Evolutionary conservation across 2,888 invertebrate genomes (phyloP), one percentile per base, ranked within the genome.

Genomic region (Masnerella sp.): DNA sequence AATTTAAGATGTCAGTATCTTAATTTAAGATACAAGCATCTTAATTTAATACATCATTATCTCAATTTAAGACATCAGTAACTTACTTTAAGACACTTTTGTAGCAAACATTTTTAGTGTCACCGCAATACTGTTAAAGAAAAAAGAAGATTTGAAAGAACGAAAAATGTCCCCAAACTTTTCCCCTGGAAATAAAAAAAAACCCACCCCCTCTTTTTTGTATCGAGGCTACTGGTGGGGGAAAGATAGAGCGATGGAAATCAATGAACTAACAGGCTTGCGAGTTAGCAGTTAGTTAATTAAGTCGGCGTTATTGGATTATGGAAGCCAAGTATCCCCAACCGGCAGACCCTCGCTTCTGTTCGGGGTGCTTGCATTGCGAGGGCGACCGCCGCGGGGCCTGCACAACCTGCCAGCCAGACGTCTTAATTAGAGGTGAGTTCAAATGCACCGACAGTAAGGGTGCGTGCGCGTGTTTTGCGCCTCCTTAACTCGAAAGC

Each of bases 181-280:
- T n/a, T n/a, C n/a, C n/a, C n/a, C n/a, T n/a, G n/a, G n/a, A n/a
- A n/a, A n/a, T n/a, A n/a, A n/a, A n/a, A n/a, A n/a, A n/a, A n/a
- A n/a, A n/a, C n/a, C n/a, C n/a, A n/a, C n/a, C n/a, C n/a, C n/a
- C n/a, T n/a, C n/a, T n/a, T n/a, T n/a, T n/a, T n/a, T n/a, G n/a
- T n/a, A n/a, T n/a, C n/a, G 22, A 22, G 22, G 22, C 4, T 7
- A 7, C 4, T 22, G 22, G 22, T 22, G 22, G 4, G 30, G 30
- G 7, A 14, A 11, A 15, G 17, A 5, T n/a, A 34, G 25, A 14
- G 74, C 68, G 28, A 64, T 70, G 77, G 80, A 84, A 85, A 87
- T 87, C 86, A 84, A 87, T 86, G 83, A 83, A 81, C 85, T 86
- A 87, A 87, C 84, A 86, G 85, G 87, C 86, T 87, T 86, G 82